Base-by-base conservation (phyloP, 2,888 invertebrate genomes). In the Nomada fabriciana region DNA sequence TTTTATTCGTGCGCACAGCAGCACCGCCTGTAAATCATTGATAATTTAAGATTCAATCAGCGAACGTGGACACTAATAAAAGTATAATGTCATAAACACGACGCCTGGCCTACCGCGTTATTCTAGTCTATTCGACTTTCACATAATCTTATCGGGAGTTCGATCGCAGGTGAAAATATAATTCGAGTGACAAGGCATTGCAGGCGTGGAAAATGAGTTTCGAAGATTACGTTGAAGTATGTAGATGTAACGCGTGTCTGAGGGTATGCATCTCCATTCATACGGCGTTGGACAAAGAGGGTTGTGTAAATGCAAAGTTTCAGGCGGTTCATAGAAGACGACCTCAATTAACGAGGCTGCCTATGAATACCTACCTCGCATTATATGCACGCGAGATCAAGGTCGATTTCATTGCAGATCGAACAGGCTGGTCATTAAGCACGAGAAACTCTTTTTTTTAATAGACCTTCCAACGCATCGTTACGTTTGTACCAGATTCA, bases 391-490 rank as follows among this genome's bases (percentile, higher is more conserved):
- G 76, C 70, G 82, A 76, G 85, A 89, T 89, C 89, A 89, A 89
- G 89, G 89, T 82, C 83, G 79, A 83, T 84, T 80, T 75, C 83
- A 81, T 86, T 81, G 80, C 81, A 53, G 75, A 87, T 87, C 78
- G 75, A 81, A 85, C 79, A 64, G 60, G 57, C 59, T 79, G 23
- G 59, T 80, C 82, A 83, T 82, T 87, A 86, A 76, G 75, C 57
- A 43, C 55, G 63, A 61, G 65, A 70, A 20, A 53, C 57, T 23
- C 25, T 57, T 57, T 79, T 75, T 86, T 76, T 65, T 72, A 80
- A 76, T 73, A 47, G 57, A 55, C 52, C 15, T 64, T 59, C 42
- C 42, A 64, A 10, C 57, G 9, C 59, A 47, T 63, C 63, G 60
- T 59, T 80, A 59, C 25, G 29, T 36, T 68, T 42, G 10, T 61